A percentile compares a stretch with the other conserved stretches of the same genome.
phyloP scores from a whole-genome alignment of 2,797 vertebrate species.

The Melanotaenia pygmaea region DNA sequence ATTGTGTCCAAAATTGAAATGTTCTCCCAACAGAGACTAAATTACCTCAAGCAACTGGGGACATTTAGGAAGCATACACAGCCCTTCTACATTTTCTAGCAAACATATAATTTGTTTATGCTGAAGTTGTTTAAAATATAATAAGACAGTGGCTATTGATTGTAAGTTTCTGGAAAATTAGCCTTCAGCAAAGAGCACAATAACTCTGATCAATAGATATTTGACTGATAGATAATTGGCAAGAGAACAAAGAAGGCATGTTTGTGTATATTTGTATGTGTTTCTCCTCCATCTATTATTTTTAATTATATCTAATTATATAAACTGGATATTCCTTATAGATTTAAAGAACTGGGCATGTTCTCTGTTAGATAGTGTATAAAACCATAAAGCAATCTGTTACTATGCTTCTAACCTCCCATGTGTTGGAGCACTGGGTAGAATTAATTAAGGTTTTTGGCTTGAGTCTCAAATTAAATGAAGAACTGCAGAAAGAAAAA shows the following conservation, averaged over 20 bases:
- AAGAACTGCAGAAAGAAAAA: background rate
- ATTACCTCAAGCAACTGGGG: slow-evolving; percentile 57
- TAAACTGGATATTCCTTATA: slow-evolving; percentile 4
- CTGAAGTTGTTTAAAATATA: slow-evolving; percentile 25
- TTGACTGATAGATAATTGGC: slow-evolving; percentile 48
- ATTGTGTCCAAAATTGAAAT: slow-evolving; percentile 59
- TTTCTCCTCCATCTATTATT: slow-evolving; percentile 5
- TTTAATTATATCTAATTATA: slow-evolving; percentile 20
- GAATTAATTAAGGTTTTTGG: slow-evolving; percentile 1
- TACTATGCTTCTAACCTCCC: background rate
- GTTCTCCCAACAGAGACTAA: slow-evolving; percentile 45
- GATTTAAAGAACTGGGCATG: slow-evolving; percentile 1
- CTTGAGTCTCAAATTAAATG: background rate
- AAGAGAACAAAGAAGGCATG: slow-evolving; percentile 26
- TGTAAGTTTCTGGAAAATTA: slow-evolving; percentile 66
- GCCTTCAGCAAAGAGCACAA: slow-evolving; percentile 29
- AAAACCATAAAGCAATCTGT: slow-evolving; percentile 4
- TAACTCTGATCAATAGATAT: slow-evolving; percentile 49
- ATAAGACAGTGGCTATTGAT: slow-evolving; percentile 63
- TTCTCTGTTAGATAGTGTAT: background rate
- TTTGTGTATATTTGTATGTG: background rate
- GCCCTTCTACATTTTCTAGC: slow-evolving; percentile 40
- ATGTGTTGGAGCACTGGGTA: background rate
- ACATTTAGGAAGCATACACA: slow-evolving; percentile 46
- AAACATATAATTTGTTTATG: slow-evolving; percentile 54